Evolutionary conservation across 2,797 vertebrate species (phyloP).

Genomic region (Enteromius unitaeniatus): DNA sequence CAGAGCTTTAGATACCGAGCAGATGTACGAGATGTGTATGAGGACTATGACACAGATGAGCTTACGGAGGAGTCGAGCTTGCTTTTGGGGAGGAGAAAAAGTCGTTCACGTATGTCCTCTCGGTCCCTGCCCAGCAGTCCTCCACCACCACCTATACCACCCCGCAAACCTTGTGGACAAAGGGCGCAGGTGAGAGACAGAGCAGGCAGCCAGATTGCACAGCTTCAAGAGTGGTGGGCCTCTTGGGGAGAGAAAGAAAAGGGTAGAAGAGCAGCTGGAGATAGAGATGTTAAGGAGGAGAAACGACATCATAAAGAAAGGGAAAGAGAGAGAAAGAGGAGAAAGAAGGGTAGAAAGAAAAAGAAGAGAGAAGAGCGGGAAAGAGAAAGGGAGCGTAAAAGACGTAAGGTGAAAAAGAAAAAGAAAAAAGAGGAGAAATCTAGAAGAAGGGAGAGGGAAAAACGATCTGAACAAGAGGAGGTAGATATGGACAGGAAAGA

Average conservation of each 20-base stretch:
- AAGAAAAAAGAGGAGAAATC: constrained; percentile 77
- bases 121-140: constrained; percentile 80
- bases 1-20: constrained; percentile 79
- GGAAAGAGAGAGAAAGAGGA: constrained; percentile 73
- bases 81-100: constrained; percentile 76
- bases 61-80: constrained; percentile 84
- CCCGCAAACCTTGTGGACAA: constrained; percentile 78
- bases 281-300: constrained; percentile 56
- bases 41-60: constrained; percentile 78
- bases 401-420: constrained; percentile 81
- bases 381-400: constrained; percentile 77
- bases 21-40: constrained; percentile 71
- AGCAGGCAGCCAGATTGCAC: constrained; percentile 77
- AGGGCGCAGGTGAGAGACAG: constrained; percentile 81
- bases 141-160: constrained; percentile 80
- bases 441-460: constrained; percentile 66
- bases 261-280: constrained; percentile 57
- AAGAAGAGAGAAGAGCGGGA: constrained; percentile 80
- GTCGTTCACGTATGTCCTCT: constrained; percentile 77
- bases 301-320: constrained; percentile 62
- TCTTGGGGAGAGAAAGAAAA: constrained; percentile 80
- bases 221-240: constrained; percentile 83
- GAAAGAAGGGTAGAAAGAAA: constrained; percentile 75
- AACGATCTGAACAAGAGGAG: constrained; percentile 74
- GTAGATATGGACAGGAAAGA: constrained; percentile 75